Percentiles rank a stretch among this genome's conserved stretches.
phyloP scores from a whole-genome alignment of 2,797 vertebrate species.

The Acanthurus lineatus region DNA sequence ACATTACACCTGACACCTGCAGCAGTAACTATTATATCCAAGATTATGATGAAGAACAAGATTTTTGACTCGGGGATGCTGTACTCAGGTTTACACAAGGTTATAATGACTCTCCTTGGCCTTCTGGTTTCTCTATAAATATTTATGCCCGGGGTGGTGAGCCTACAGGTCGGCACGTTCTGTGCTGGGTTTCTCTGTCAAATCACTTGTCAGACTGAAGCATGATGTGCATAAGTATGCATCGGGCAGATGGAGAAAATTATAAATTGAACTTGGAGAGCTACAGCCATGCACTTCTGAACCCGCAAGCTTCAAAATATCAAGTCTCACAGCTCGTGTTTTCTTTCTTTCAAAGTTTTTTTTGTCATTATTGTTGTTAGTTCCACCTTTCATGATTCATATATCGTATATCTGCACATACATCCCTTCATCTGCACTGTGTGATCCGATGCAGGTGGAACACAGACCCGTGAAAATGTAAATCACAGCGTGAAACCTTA shows the following conservation, averaged over 20 bases:
- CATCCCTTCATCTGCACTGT: slow-evolving; percentile 2
- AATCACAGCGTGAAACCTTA: slow-evolving; percentile 22
- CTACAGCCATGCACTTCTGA: slow-evolving; percentile 57
- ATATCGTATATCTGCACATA: background rate
- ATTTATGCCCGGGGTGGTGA: slow-evolving; percentile 69
- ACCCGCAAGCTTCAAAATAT: slow-evolving; percentile 45
- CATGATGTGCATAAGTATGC: slow-evolving; percentile 76
- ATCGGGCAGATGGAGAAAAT: slow-evolving; percentile 70
- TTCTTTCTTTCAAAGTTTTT: slow-evolving; percentile 9
- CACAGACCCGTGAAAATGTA: slow-evolving; percentile 17
- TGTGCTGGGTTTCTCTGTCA: slow-evolving; percentile 74
- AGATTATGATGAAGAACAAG: slow-evolving; percentile 37
- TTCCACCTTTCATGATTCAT: background rate
- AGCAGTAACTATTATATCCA: slow-evolving; percentile 27
- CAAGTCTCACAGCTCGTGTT: slow-evolving; percentile 23
- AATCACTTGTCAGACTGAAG: slow-evolving; percentile 73
- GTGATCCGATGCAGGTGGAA: slow-evolving; percentile 7
- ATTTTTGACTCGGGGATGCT: slow-evolving; percentile 46
- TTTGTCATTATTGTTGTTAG: slow-evolving; percentile 31
- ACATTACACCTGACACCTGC: slow-evolving; percentile 26
- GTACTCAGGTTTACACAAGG: slow-evolving; percentile 58
- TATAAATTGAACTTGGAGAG: slow-evolving; percentile 64
- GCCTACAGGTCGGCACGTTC: slow-evolving; percentile 73
- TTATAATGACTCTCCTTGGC: slow-evolving; percentile 76
- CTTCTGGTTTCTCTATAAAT: slow-evolving; percentile 74